These are phyloP conservation scores for Ylistrum balloti DNA, from an alignment of 1,140 invertebrate genomes.

Conservation along the genomic window DNA sequence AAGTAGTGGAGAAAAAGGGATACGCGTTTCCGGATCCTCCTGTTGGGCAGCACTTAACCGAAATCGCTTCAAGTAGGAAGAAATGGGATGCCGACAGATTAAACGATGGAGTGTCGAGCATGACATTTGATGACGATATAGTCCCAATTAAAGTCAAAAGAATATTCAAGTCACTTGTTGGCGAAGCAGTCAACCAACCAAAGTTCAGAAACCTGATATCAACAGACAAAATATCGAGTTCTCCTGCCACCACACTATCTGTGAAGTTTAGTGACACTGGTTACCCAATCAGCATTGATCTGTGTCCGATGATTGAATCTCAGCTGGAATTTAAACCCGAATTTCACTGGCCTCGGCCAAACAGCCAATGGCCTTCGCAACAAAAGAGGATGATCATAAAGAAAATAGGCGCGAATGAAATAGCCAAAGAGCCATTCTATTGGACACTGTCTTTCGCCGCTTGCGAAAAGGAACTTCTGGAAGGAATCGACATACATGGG, in stretches of 20 bases:
- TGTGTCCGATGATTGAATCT: conserved; percentile 43
- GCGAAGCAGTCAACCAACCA: conserved; percentile 36
- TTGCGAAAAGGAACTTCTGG: conserved; percentile 44
- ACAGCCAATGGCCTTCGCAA: conserved; percentile 2
- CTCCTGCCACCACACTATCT: conserved; percentile 36
- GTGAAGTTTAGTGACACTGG: background rate
- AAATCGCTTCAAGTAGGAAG: background rate
- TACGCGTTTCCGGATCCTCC: background rate
- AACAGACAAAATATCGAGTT: conserved; percentile 14
- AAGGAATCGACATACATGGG: conserved; percentile 41
- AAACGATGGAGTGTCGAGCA: background rate
- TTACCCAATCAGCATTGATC: conserved; percentile 36
- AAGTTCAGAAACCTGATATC: conserved; percentile 26
- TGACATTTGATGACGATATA: conserved; percentile 39
- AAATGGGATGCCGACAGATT: background rate
- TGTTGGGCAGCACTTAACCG: background rate
- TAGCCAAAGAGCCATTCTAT: conserved; percentile 47
- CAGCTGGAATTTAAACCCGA: conserved; percentile 4
- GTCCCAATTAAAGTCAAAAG: conserved; percentile 46
- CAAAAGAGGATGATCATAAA: conserved; percentile 29
- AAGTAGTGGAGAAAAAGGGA: background rate
- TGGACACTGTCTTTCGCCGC: conserved; percentile 48
- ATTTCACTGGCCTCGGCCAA: conserved; percentile 36
- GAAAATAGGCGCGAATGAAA: conserved; percentile 8
- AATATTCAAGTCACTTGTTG: conserved; percentile 29